These are phyloP conservation scores for Drosophila subpulchrella DNA, from an alignment of 1,140 invertebrate genomes.

Conservation along the genomic window DNA sequence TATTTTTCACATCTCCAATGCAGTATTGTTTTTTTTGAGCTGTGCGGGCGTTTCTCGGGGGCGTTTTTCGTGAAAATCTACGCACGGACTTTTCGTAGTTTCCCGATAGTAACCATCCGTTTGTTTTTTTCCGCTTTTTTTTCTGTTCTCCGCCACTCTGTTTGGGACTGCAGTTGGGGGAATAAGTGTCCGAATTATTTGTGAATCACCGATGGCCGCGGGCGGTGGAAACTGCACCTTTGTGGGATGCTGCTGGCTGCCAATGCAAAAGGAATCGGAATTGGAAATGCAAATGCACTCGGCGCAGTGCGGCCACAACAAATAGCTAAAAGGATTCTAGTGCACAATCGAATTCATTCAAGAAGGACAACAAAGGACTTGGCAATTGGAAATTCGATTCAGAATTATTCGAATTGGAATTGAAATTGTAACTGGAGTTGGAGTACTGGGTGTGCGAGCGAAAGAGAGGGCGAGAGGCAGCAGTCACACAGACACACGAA, in stretches of 20 bases:
- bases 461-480: conserved; percentile 58
- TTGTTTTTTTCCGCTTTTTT: conserved; percentile 47
- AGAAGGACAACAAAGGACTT: conserved; percentile 10
- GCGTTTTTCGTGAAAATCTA: conserved; percentile 61
- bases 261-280: conserved; percentile 16
- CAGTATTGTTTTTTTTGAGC: background rate
- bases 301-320: conserved; percentile 33
- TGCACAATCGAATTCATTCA: background rate
- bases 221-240: conserved; percentile 14
- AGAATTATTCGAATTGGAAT: conserved; percentile 19
- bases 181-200: conserved; percentile 5
- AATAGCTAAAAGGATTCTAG: background rate
- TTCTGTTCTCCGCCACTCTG: conserved; percentile 32
- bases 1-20: too few relatives aligned
- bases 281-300: conserved; percentile 37
- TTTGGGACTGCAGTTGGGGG: background rate
- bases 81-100: conserved; percentile 59
- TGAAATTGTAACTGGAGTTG: conserved; percentile 16
- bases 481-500: conserved; percentile 10
- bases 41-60: conserved; percentile 37
- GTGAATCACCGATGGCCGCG: conserved; percentile 36
- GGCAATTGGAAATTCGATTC: conserved; percentile 29
- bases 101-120: conserved; percentile 50
- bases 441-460: conserved; percentile 26
- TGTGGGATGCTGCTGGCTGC: conserved; percentile 35